phyloP scores from a whole-genome alignment of 2,888 invertebrate genomes.

The Eristalis pertinax region DNA sequence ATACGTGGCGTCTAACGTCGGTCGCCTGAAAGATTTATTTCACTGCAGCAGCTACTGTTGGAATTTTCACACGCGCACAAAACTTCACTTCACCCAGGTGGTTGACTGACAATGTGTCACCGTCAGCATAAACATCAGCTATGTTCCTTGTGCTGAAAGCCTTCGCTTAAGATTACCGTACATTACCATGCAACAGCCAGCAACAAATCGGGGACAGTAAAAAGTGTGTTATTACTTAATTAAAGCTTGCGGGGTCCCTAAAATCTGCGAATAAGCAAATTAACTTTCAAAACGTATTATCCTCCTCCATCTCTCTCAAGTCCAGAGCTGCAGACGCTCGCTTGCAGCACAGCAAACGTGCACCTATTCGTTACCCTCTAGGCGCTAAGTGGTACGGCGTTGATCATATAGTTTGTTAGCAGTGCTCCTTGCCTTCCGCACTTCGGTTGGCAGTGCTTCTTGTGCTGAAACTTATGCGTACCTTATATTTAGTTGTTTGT shows the following conservation, averaged over 20 bases:
- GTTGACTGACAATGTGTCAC: slow-evolving; percentile 2
- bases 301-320: slow-evolving; percentile 16
- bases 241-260: slow-evolving; percentile 56
- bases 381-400: slow-evolving; percentile 45
- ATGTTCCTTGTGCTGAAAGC: background rate
- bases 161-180: background rate
- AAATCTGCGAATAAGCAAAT: slow-evolving; percentile 69
- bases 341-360: background rate
- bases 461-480: slow-evolving; percentile 52
- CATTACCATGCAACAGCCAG: slow-evolving; percentile 13
- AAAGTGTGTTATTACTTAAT: slow-evolving; percentile 70
- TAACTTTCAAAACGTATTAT: slow-evolving; percentile 68
- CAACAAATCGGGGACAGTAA: slow-evolving; percentile 53
- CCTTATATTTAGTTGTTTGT: slow-evolving; percentile 57
- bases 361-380: background rate
- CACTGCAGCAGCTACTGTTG: background rate
- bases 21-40: slow-evolving; percentile 9
- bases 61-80: background rate
- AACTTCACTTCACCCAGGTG: slow-evolving; percentile 5
- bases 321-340: background rate
- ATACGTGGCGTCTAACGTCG: slow-evolving; percentile 7
- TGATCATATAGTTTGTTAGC: slow-evolving; percentile 58
- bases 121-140: background rate
- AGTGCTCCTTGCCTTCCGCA: slow-evolving; percentile 39
- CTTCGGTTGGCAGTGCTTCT: background rate